A percentile compares a stretch with the other conserved stretches of the same genome.
Evolutionary conservation across 2,888 invertebrate species (phyloP).

Genomic region (Dicranocentrus wangi): DNA sequence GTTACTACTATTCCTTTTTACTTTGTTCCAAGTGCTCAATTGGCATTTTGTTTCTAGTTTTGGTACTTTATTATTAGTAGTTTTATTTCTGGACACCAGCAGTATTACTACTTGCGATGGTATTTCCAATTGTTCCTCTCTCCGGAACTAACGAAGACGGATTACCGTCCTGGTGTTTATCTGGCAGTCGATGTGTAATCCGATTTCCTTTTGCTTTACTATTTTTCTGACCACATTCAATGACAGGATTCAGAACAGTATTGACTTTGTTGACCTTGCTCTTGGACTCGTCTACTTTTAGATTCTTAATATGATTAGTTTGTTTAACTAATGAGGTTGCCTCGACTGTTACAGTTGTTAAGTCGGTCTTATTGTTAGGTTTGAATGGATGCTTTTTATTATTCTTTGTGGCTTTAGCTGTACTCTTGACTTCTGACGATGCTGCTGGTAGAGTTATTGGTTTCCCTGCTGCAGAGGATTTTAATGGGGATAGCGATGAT

Average conservation of each 20-base stretch:
- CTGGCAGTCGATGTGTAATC: too few relatives aligned
- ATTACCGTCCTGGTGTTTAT: too few relatives aligned
- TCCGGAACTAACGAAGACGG: too few relatives aligned
- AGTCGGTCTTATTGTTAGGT: background rate
- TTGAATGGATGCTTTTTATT: background rate
- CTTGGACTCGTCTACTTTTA: conserved; percentile 23
- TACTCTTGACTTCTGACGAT: background rate
- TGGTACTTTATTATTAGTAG: background rate
- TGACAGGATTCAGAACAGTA: background rate
- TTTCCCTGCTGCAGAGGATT: background rate
- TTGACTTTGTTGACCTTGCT: background rate
- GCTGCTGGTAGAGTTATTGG: background rate
- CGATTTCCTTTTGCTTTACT: too few relatives aligned
- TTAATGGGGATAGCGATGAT: background rate
- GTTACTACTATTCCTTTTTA: background rate
- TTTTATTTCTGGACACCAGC: background rate
- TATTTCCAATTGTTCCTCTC: background rate
- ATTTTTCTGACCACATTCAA: background rate
- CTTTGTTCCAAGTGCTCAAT: background rate
- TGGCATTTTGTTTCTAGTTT: background rate
- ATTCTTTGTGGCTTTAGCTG: background rate
- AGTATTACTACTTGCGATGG: background rate
- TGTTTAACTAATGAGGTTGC: conserved; percentile 56
- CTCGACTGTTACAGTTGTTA: conserved; percentile 18
- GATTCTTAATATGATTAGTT: conserved; percentile 59